Evolutionary conservation across 2,888 invertebrate genomes (phyloP), one percentile per base, ranked within the genome.

Genomic region (Griposia aprilina): DNA sequence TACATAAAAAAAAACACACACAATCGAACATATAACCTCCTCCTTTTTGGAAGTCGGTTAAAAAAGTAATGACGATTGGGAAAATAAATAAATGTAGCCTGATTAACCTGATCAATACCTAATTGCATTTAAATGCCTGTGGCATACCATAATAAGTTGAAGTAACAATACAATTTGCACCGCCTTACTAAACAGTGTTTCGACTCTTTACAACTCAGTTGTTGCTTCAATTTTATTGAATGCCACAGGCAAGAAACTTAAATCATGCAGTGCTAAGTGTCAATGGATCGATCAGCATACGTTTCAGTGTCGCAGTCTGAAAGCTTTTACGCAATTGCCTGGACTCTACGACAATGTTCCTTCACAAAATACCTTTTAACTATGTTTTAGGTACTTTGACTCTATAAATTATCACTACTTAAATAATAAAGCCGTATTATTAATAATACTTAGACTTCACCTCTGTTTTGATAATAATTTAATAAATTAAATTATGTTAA

Each of bases 401-500:
- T 36, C 23, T 26, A 45, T 17, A 8, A 45, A 65, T 45, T 30
- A 65, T 62, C 20, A 60, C 26, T n/a, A 26, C 26, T 60, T 60
- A 36, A 59, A 20, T 50, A 65, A 15, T 55, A 60, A 50, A 73
- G 26, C 55, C 45, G 36, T 48, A 74, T 63, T 30, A 63, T 20
- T 41, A 66, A 62, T 82, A 71, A 68, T 45, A 36, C 11, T 52
- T 67, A 55, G 41, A 71, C 36, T 71, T 71, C 45, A 59, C 67
- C 30, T 82, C 52, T 36, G 30, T 68, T 74, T 68, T 60, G 71
- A 65, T 80, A 63, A 65, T 62, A 45, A 76, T 52, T 30, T 59
- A n/a, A 50, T 69, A 72, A 83, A 80, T 66, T 66, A 26, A 45
- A 72, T 75, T 84, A 84, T 82, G 85, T 60, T 73, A 84, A 85